Conservation (phyloP, 2,888 invertebrate species). For the Leptinotarsa tumamoca region DNA sequence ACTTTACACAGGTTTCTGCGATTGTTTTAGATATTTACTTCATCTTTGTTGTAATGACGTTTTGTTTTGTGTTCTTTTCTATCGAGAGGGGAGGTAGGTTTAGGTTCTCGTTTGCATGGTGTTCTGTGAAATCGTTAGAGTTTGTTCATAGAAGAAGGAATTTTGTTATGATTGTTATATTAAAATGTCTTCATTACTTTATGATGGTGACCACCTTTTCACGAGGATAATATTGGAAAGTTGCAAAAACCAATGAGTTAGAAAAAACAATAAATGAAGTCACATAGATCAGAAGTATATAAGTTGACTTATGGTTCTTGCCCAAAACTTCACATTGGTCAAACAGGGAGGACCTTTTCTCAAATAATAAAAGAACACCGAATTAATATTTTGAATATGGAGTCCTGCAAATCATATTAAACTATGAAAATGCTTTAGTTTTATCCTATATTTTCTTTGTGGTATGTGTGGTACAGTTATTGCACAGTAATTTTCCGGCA, state of each 20-base stretch:
- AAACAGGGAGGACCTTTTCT: too few relatives aligned
- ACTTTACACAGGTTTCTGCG: constrained; percentile 20
- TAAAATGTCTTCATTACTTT: background rate
- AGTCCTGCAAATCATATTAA: too few relatives aligned
- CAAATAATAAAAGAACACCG: too few relatives aligned
- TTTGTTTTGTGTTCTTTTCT: constrained; percentile 4
- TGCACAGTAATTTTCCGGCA: too few relatives aligned
- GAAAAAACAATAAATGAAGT: background rate
- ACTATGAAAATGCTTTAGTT: too few relatives aligned
- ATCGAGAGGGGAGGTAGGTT: constrained; percentile 16
- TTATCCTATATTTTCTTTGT: too few relatives aligned
- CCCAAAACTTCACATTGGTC: too few relatives aligned
- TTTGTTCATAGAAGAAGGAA: background rate
- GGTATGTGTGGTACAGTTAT: too few relatives aligned
- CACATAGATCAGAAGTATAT: too few relatives aligned
- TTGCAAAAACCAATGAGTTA: too few relatives aligned
- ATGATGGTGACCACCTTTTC: background rate
- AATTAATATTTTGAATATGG: too few relatives aligned
- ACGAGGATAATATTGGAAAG: background rate
- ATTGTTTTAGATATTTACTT: background rate
- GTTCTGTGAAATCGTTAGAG: background rate
- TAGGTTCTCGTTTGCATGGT: constrained; percentile 31
- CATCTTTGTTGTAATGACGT: constrained; percentile 14
- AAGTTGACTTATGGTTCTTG: too few relatives aligned
- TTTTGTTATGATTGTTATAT: background rate